Evolutionary conservation across 2,113 vertebrate species (phyloP).

Genomic region (Astatotilapia flaviijosephi): DNA sequence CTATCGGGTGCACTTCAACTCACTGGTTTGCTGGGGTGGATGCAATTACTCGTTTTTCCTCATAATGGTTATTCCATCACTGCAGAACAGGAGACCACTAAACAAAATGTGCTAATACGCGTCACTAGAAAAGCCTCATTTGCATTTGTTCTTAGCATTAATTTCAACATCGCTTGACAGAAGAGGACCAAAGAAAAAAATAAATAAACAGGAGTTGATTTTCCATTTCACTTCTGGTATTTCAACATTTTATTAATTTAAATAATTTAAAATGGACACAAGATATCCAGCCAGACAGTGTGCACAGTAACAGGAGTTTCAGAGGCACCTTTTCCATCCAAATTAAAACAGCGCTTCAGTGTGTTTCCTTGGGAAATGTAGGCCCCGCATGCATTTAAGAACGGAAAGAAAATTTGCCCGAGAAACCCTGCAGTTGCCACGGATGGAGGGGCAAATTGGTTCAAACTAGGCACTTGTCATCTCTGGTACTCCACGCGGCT

Average conservation of each 20-base stretch:
- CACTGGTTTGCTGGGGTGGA: conserved; percentile 43
- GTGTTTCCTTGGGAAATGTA: conserved; percentile 66
- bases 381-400: conserved; percentile 39
- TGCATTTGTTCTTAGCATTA: neutral
- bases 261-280: conserved; percentile 77
- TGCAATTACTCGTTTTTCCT: conserved; percentile 44
- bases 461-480: conserved; percentile 14
- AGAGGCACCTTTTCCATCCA: conserved; percentile 49
- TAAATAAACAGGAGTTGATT: neutral
- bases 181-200: neutral
- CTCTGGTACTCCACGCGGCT: conserved; percentile 12
- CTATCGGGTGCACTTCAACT: conserved; percentile 37
- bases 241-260: conserved; percentile 73
- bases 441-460: conserved; percentile 7
- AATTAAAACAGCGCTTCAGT: conserved; percentile 43
- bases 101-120: conserved; percentile 6
- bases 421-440: conserved; percentile 27
- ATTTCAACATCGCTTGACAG: neutral
- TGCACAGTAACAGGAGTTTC: conserved; percentile 49
- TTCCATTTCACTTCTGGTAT: conserved; percentile 34
- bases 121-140: neutral
- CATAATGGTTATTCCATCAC: conserved; percentile 39
- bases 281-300: conserved; percentile 56
- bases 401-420: conserved; percentile 41
- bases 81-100: conserved; percentile 23